Evolutionary conservation across 1,140 invertebrate genomes (phyloP).

Genomic region (Camponotus pennsylvanicus): DNA sequence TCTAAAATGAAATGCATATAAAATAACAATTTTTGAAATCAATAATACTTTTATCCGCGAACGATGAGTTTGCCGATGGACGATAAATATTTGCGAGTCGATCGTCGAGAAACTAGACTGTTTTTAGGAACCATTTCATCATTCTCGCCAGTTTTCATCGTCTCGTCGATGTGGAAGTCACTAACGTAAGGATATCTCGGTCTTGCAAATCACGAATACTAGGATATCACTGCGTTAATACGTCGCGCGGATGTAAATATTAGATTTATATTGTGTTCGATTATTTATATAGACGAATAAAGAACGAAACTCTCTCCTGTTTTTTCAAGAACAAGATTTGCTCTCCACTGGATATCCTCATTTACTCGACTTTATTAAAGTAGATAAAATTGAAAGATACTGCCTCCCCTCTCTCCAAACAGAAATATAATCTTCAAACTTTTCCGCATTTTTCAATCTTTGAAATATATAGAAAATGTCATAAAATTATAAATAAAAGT

Average conservation of each 20-base stretch:
- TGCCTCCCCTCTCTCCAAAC: too few relatives aligned
- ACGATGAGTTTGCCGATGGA: neutral
- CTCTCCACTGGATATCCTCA: neutral
- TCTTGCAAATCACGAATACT: neutral
- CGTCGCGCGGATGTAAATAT: constrained; percentile 69
- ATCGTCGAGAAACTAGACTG: constrained; percentile 62
- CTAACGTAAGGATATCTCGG: constrained; percentile 35
- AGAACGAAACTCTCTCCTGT: constrained; percentile 55
- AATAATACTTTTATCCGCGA: neutral
- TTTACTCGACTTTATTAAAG: neutral
- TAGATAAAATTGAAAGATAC: neutral
- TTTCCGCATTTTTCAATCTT: neutral
- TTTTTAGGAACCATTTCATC: constrained; percentile 54
- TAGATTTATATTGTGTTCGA: constrained; percentile 71
- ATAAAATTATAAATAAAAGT: too few relatives aligned
- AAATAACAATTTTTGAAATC: neutral
- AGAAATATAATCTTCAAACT: neutral
- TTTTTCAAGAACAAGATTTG: constrained; percentile 3
- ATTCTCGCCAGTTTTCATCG: constrained; percentile 58
- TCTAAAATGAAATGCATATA: neutral
- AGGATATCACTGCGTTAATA: constrained; percentile 64
- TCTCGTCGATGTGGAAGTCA: constrained; percentile 28
- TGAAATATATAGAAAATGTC: too few relatives aligned
- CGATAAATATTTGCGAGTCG: constrained; percentile 42
- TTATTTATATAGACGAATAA: constrained; percentile 76